Evolutionary conservation across 2,113 vertebrate species (phyloP).

Genomic region (Sterrhoptilus dennistouni): DNA sequence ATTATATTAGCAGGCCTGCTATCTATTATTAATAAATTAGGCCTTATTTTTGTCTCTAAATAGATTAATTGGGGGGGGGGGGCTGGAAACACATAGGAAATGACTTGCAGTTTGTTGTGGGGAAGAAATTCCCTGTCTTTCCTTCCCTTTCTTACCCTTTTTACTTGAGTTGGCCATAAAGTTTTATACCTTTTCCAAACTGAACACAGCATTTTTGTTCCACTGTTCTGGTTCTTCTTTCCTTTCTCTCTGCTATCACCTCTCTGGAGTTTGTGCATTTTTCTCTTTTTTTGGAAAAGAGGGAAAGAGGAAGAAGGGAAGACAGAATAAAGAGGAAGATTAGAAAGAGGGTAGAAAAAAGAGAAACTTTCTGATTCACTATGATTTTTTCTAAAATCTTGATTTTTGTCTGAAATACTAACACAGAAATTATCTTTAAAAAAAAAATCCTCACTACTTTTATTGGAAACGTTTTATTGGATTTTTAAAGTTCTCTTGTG

Average conservation of each 20-base stretch:
- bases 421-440: fast-evolving
- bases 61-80: too few species aligned
- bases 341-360: neutral
- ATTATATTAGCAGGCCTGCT: neutral
- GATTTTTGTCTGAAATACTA: neutral
- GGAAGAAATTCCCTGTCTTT: neutral
- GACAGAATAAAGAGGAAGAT: neutral
- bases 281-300: neutral
- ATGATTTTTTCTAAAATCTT: neutral
- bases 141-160: neutral
- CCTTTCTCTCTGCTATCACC: neutral
- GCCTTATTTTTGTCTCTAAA: neutral
- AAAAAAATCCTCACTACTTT: fast-evolving
- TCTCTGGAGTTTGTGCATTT: neutral
- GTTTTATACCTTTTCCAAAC: neutral
- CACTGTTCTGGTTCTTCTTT: neutral
- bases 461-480: neutral
- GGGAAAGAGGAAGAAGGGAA: neutral
- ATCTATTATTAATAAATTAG: neutral
- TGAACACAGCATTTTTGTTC: neutral
- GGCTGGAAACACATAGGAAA: neutral
- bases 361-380: neutral
- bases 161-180: neutral
- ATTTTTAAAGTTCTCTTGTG: neutral
- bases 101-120: neutral